Evolutionary conservation across 2,888 invertebrate genomes (phyloP).

Genomic region (Sipha maydis): DNA sequence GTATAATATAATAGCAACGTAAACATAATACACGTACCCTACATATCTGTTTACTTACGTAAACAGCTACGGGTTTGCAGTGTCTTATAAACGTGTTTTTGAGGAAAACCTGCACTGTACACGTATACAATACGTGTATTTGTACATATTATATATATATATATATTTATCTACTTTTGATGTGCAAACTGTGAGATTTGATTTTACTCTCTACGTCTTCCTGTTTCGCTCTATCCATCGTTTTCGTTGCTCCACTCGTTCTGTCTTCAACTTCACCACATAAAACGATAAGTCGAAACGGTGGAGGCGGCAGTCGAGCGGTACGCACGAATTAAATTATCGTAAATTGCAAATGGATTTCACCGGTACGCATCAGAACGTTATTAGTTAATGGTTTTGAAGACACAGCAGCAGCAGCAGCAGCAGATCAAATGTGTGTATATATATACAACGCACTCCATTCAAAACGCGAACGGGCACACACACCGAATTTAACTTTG

Average conservation of each 20-base stretch:
- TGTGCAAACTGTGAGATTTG: not conserved
- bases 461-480: constrained; percentile 31
- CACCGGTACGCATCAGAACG: constrained; percentile 41
- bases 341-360: constrained; percentile 57
- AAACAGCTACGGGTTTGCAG: no score
- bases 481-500: constrained; percentile 46
- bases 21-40: no score
- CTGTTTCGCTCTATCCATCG: not conserved
- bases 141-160: no score
- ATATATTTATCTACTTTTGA: not conserved
- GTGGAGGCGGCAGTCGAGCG: not conserved
- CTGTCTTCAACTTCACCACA: not conserved
- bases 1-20: no score
- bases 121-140: no score
- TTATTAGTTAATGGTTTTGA: constrained; percentile 56
- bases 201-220: not conserved
- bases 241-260: not conserved
- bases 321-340: constrained; percentile 45
- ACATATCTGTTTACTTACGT: no score
- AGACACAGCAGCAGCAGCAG: constrained; percentile 10
- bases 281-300: not conserved
- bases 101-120: no score
- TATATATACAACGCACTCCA: not conserved
- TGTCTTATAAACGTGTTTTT: no score
- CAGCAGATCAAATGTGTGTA: not conserved